Percentiles rank a stretch among this genome's conserved stretches.
These are phyloP conservation scores for Dicyrtoma fusca DNA, from an alignment of 2,888 invertebrate genomes.

Conservation along the genomic window DNA sequence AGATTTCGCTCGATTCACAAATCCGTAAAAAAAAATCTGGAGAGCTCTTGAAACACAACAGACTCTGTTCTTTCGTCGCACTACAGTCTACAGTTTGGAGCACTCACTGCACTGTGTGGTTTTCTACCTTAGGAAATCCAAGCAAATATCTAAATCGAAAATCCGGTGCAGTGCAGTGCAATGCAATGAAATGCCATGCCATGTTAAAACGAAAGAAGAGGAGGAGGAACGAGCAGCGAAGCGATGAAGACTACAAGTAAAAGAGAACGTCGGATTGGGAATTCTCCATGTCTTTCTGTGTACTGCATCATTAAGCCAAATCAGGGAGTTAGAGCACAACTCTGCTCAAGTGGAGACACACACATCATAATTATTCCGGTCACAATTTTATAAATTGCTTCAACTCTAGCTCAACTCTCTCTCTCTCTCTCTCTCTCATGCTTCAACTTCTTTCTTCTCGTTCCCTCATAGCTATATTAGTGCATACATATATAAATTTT, in stretches of 20 bases:
- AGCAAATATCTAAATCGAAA: too few species aligned
- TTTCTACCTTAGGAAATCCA: conserved; percentile 9
- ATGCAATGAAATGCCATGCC: too few species aligned
- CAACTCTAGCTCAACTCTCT: conserved; percentile 39
- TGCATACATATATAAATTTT: neutral
- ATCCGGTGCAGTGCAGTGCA: too few species aligned
- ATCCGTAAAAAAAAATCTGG: conserved; percentile 20
- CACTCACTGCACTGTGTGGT: too few species aligned
- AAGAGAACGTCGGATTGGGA: conserved; percentile 37
- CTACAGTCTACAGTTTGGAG: too few species aligned
- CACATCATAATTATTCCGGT: conserved; percentile 56
- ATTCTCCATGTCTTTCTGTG: conserved; percentile 49
- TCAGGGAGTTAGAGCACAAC: conserved; percentile 48
- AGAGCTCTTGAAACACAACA: conserved; percentile 27
- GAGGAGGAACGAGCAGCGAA: neutral
- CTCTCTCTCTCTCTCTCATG: conserved; percentile 16
- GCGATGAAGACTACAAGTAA: neutral
- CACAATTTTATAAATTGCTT: conserved; percentile 52
- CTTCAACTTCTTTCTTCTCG: neutral
- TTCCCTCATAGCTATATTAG: neutral
- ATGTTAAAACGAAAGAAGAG: neutral
- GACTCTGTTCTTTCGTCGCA: conserved; percentile 6
- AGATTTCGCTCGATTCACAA: conserved; percentile 27
- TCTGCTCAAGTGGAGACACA: conserved; percentile 53
- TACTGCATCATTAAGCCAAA: conserved; percentile 54